Conservation (phyloP, 1,140 invertebrate genomes). For the Drosophila pseudoobscura region DNA sequence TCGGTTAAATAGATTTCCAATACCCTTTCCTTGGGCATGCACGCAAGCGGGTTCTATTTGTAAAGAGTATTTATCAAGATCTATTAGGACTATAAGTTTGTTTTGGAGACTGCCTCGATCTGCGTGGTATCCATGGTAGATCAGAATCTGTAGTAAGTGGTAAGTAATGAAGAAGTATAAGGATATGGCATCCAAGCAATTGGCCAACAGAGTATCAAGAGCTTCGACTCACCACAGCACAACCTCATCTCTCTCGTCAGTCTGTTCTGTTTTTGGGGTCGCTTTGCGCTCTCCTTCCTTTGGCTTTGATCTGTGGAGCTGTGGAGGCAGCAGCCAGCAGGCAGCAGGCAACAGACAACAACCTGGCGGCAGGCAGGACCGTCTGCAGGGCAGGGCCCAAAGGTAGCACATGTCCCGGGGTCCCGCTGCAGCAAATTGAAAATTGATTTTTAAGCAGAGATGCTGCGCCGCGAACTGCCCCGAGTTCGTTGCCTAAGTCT, state of each 20-base stretch:
- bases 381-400: conserved; percentile 15
- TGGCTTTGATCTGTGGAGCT: conserved; percentile 71
- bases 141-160: too few species aligned
- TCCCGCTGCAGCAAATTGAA: conserved; percentile 73
- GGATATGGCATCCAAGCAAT: too few species aligned
- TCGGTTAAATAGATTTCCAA: conserved; percentile 73
- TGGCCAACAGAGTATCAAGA: background rate
- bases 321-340: conserved; percentile 24
- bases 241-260: conserved; percentile 28
- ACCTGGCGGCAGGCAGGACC: conserved; percentile 24
- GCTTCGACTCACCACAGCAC: background rate
- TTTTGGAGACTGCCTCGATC: too few species aligned
- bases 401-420: conserved; percentile 34
- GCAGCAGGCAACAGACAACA: conserved; percentile 38
- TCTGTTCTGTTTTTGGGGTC: conserved; percentile 46
- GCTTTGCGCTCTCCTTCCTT: conserved; percentile 47
- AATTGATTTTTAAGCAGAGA: conserved; percentile 70
- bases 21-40: conserved; percentile 1
- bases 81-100: background rate
- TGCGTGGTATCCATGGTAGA: too few species aligned
- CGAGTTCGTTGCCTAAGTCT: conserved; percentile 63
- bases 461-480: background rate
- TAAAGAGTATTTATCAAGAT: background rate
- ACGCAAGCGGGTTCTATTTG: background rate
- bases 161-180: too few species aligned